phyloP scores from a whole-genome alignment of 2,113 vertebrate genomes.

The Microcebus ravelobensis region DNA sequence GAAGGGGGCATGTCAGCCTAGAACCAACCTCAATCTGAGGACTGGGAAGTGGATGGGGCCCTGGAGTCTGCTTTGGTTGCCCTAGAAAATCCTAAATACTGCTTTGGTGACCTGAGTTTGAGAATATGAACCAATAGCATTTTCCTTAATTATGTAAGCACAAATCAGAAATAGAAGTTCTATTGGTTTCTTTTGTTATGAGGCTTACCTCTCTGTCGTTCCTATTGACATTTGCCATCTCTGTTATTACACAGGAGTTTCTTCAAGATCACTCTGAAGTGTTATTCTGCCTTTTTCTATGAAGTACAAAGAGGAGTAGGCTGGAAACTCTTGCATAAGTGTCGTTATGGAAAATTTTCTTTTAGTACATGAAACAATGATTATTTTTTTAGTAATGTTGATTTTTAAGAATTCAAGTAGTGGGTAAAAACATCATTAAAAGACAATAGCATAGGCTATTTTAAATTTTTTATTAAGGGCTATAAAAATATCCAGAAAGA shows the following conservation, averaged over 20 bases:
- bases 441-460: slow-evolving; percentile 87
- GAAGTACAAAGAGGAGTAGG: slow-evolving; percentile 5
- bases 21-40: too few relatives aligned
- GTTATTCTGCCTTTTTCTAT: slow-evolving; percentile 44
- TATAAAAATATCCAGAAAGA: slow-evolving; percentile 87
- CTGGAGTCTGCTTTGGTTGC: neutral
- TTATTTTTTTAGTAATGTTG: slow-evolving; percentile 81
- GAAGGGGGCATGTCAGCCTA: too few relatives aligned
- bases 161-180: neutral
- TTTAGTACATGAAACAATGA: slow-evolving; percentile 82
- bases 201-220: neutral
- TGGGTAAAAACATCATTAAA: slow-evolving; percentile 72
- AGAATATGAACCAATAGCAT: neutral
- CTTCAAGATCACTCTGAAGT: neutral
- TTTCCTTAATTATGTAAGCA: neutral
- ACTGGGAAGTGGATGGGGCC: too few relatives aligned
- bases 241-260: neutral
- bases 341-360: slow-evolving; percentile 81
- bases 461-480: slow-evolving; percentile 85
- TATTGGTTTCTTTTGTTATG: neutral
- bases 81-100: neutral
- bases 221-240: neutral
- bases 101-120: neutral
- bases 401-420: slow-evolving; percentile 75
- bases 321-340: slow-evolving; percentile 73